Conservation (phyloP, 1,140 invertebrate genomes). For the Aphaenogaster floridana region DNA sequence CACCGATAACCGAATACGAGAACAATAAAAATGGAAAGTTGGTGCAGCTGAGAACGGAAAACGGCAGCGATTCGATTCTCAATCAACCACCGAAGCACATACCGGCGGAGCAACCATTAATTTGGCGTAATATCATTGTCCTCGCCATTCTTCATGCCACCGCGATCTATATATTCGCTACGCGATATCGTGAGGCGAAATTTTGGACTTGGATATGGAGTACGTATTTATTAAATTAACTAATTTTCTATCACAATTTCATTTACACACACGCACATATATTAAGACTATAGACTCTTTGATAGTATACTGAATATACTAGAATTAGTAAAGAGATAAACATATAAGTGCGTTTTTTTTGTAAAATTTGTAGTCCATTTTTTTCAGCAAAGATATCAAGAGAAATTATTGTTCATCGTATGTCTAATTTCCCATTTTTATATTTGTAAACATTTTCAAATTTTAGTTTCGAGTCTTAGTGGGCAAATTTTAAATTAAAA, state of each 20-base stretch:
- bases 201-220: constrained; percentile 83
- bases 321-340: neutral
- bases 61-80: constrained; percentile 61
- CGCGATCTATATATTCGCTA: constrained; percentile 76
- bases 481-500: neutral
- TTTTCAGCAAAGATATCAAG: neutral
- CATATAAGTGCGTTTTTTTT: neutral
- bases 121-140: constrained; percentile 82
- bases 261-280: neutral
- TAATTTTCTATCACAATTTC: neutral
- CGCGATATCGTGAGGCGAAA: constrained; percentile 72
- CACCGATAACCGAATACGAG: constrained; percentile 80
- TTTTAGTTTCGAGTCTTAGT: neutral
- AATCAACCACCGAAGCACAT: constrained; percentile 52
- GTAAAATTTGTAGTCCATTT: neutral
- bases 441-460: neutral
- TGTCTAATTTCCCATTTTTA: neutral
- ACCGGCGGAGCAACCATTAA: constrained; percentile 76
- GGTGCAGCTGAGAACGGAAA: constrained; percentile 17
- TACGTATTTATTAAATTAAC: constrained; percentile 72
- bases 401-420: neutral
- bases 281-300: neutral
- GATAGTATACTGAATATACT: neutral
- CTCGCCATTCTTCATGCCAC: constrained; percentile 79
- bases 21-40: constrained; percentile 67